These are phyloP conservation scores for Enhydra lutris DNA, from an alignment of 2,113 vertebrate genomes.

Conservation along the genomic window DNA sequence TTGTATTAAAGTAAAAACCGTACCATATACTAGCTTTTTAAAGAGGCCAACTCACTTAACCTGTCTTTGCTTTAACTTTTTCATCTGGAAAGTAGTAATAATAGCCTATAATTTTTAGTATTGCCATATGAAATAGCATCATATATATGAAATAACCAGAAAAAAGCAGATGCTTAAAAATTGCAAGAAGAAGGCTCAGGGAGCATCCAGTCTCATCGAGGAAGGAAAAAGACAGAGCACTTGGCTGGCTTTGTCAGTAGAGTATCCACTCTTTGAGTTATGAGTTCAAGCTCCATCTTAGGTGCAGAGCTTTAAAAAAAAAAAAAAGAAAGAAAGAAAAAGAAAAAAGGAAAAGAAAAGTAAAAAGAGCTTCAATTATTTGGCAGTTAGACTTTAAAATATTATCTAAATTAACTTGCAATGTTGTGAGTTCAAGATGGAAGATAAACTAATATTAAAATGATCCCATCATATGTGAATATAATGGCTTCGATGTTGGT, in stretches of 20 bases:
- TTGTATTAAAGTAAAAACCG: not conserved
- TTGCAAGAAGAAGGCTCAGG: not conserved
- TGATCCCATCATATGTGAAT: not conserved
- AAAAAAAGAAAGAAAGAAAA: not conserved
- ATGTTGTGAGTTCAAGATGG: fast-evolving
- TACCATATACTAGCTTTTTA: not conserved
- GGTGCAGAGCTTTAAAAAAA: not conserved
- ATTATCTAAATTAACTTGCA: not conserved
- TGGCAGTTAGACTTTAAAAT: conserved; percentile 13
- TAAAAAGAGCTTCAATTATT: not conserved
- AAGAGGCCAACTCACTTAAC: not conserved
- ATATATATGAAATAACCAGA: not conserved
- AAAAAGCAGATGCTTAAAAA: not conserved
- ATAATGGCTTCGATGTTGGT: not conserved
- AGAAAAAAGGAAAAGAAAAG: not conserved
- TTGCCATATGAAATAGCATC: not conserved
- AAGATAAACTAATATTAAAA: not conserved
- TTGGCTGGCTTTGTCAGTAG: not conserved
- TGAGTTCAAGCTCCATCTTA: not conserved
- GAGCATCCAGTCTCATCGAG: not conserved
- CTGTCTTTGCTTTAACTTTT: not conserved
- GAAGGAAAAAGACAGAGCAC: not conserved
- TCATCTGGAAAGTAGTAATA: not conserved
- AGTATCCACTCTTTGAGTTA: not conserved
- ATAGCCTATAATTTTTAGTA: not conserved